A percentile compares a stretch with the other conserved stretches of the same genome.
phyloP scores from a whole-genome alignment of 2,113 vertebrate species.

The Garra rufa region DNA sequence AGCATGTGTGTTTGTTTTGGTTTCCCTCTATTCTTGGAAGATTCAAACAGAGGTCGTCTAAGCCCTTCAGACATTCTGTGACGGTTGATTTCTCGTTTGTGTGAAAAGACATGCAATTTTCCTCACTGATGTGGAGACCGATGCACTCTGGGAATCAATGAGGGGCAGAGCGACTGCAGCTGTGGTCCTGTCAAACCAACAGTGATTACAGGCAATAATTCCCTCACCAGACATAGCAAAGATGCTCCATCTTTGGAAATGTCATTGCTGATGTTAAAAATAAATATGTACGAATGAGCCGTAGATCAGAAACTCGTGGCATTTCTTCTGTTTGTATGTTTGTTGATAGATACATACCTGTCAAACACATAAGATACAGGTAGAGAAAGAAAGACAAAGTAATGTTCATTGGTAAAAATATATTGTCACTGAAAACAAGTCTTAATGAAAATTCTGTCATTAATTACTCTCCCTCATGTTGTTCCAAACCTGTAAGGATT shows the following conservation, averaged over 20 bases:
- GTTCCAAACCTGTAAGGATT: too few relatives aligned
- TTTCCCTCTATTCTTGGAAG: neutral
- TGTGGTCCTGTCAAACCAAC: slow-evolving; percentile 47
- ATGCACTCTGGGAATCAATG: slow-evolving; percentile 49
- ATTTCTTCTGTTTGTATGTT: neutral
- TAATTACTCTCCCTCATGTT: too few relatives aligned
- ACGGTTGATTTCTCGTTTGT: slow-evolving; percentile 35
- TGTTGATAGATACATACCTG: neutral
- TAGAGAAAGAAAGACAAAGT: too few relatives aligned
- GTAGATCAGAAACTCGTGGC: neutral
- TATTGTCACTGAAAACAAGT: too few relatives aligned
- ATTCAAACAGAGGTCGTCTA: slow-evolving; percentile 17
- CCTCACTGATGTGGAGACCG: slow-evolving; percentile 38
- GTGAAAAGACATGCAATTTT: slow-evolving; percentile 45
- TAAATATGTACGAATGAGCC: slow-evolving; percentile 3
- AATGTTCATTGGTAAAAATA: too few relatives aligned
- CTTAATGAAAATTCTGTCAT: too few relatives aligned
- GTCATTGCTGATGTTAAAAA: slow-evolving; percentile 28
- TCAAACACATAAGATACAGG: too few relatives aligned
- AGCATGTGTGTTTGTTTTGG: neutral
- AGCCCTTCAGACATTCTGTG: slow-evolving; percentile 41
- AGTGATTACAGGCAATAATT: slow-evolving; percentile 44
- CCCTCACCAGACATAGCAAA: slow-evolving; percentile 24
- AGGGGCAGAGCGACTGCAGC: slow-evolving; percentile 30
- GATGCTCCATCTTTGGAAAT: slow-evolving; percentile 29